Evolutionary conservation across 2,797 vertebrate species (phyloP).

Genomic region (Syngnathus acus): DNA sequence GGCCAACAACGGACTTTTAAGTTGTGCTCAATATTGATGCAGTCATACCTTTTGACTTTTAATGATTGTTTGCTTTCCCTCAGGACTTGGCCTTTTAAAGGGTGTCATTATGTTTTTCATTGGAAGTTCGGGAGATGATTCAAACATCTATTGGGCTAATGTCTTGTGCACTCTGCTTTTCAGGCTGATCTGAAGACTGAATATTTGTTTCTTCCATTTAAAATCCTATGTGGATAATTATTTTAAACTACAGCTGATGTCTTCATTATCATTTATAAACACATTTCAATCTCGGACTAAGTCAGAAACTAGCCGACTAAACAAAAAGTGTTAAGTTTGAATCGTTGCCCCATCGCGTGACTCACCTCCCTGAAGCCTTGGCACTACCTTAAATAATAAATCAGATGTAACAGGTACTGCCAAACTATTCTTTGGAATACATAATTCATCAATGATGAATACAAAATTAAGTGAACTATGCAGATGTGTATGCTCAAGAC

Average conservation of each 20-base stretch:
- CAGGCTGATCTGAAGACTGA: not conserved
- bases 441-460: slow-evolving; percentile 57
- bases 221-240: no score
- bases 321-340: not conserved
- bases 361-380: slow-evolving; percentile 44
- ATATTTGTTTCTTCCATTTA: no score
- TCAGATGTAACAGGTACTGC: slow-evolving; percentile 51
- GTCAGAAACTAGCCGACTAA: slow-evolving; percentile 6
- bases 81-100: not conserved
- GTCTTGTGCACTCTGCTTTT: not conserved
- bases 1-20: not conserved
- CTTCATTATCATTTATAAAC: not conserved
- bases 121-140: not conserved
- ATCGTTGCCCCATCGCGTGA: slow-evolving; percentile 42
- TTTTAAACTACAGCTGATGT: not conserved
- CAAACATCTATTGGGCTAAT: not conserved
- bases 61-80: not conserved
- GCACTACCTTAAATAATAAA: slow-evolving; percentile 47
- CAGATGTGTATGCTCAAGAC: slow-evolving; percentile 13
- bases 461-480: slow-evolving; percentile 31
- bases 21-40: not conserved
- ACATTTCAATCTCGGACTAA: not conserved
- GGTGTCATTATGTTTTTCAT: not conserved
- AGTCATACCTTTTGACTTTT: not conserved
- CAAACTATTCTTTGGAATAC: slow-evolving; percentile 54